These are phyloP conservation scores for Procambarus clarkii DNA, from an alignment of 1,140 invertebrate species.

Conservation along the genomic window DNA sequence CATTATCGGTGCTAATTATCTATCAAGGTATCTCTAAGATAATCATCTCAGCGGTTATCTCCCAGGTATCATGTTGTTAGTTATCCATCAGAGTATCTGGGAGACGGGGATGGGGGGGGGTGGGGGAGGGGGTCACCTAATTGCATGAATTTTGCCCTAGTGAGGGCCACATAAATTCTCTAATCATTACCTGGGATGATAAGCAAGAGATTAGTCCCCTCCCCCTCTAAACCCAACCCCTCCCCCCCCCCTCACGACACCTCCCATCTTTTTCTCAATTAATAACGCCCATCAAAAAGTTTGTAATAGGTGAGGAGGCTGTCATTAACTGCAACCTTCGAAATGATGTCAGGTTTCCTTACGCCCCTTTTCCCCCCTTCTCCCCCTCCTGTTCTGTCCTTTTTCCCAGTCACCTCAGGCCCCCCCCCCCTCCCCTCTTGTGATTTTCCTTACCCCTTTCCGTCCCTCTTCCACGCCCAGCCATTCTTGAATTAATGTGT, in stretches of 20 bases:
- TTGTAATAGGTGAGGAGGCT: slow-evolving; percentile 8
- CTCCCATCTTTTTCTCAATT: slow-evolving; percentile 9
- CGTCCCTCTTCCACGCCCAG: no score
- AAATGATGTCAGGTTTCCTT: slow-evolving; percentile 11
- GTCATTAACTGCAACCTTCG: slow-evolving; percentile 36
- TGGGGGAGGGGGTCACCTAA: background rate
- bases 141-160: slow-evolving; percentile 17
- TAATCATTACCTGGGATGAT: slow-evolving; percentile 41
- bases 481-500: no score
- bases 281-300: slow-evolving; percentile 25
- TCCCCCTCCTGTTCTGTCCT: no score
- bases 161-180: slow-evolving; percentile 34
- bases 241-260: background rate
- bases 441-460: no score
- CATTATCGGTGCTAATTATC: no score
- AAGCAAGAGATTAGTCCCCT: slow-evolving; percentile 7
- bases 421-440: no score
- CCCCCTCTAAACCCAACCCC: no score
- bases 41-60: no score
- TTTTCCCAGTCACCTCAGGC: no score
- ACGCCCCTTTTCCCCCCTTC: background rate
- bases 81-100: background rate
- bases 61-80: no score
- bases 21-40: no score
- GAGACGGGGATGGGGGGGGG: no score